Percentiles rank a stretch among this genome's conserved stretches.
Evolutionary conservation across 2,113 vertebrate species (phyloP).

Genomic region (Charadrius vociferus): DNA sequence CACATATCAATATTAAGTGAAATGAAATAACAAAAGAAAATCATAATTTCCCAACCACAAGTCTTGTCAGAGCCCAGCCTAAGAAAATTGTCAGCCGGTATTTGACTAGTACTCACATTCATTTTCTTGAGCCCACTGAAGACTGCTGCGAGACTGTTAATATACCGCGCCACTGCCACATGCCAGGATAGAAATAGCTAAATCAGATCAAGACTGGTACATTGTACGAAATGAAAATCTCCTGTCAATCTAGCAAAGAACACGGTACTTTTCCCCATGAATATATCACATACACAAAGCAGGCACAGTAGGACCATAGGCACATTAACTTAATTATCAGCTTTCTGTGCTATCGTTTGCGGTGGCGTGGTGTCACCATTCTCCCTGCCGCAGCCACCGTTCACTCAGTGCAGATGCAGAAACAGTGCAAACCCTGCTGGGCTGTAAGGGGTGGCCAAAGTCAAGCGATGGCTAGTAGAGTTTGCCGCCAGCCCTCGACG

Average conservation of each 20-base stretch:
- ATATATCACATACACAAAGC: not conserved
- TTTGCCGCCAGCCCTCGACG: not conserved
- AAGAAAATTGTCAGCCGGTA: not conserved
- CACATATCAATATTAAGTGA: not conserved
- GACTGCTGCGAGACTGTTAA: not conserved
- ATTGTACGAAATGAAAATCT: not conserved
- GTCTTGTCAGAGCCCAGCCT: not conserved
- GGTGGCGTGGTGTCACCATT: accelerated
- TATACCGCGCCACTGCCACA: not conserved
- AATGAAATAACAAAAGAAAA: constrained; percentile 17
- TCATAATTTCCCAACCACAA: not conserved
- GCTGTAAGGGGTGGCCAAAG: not conserved
- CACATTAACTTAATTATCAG: not conserved
- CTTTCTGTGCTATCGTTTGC: not conserved
- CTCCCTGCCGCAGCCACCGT: accelerated
- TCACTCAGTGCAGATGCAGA: not conserved
- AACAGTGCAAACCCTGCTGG: not conserved
- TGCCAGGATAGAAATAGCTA: not conserved
- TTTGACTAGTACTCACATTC: constrained; percentile 6
- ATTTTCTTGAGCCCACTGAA: not conserved
- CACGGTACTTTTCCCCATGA: not conserved
- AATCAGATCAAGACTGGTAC: not conserved
- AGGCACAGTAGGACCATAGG: not conserved
- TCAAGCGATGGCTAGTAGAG: not conserved
- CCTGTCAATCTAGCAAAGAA: not conserved